phyloP scores from a whole-genome alignment of 2,888 invertebrate species.

The Thereva nobilitata region DNA sequence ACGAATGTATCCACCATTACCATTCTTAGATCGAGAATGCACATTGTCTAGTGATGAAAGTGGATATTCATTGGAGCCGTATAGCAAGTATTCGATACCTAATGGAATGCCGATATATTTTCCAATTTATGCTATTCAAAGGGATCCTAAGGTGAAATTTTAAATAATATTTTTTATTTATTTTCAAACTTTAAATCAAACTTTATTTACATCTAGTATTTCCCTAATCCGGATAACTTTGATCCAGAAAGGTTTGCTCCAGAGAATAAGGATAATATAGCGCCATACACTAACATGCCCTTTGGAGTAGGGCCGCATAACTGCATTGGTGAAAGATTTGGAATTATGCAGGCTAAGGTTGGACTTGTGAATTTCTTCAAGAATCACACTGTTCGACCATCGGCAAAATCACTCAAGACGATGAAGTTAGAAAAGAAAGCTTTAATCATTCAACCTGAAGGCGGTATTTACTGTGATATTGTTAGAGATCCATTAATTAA shows the following conservation, averaged over 20 bases:
- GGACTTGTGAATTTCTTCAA: constrained; percentile 53
- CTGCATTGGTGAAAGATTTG: constrained; percentile 56
- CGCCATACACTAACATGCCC: constrained; percentile 55
- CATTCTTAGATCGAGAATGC: constrained; percentile 54
- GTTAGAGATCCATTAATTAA: constrained; percentile 48
- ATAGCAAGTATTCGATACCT: constrained; percentile 49
- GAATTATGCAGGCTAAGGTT: constrained; percentile 51
- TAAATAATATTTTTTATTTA: neutral
- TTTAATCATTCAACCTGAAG: constrained; percentile 48
- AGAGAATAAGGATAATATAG: constrained; percentile 50
- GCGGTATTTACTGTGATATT: constrained; percentile 49
- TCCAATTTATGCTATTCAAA: constrained; percentile 53
- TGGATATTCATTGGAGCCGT: constrained; percentile 51
- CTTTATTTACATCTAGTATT: constrained; percentile 48
- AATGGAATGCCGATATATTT: constrained; percentile 54
- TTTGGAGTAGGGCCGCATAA: constrained; percentile 55
- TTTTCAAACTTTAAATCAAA: neutral
- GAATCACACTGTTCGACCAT: constrained; percentile 50
- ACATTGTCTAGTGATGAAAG: constrained; percentile 44
- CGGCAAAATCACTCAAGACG: constrained; percentile 46
- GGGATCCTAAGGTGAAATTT: constrained; percentile 51
- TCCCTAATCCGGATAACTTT: constrained; percentile 52
- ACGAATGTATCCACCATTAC: constrained; percentile 44
- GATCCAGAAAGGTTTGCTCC: constrained; percentile 56
- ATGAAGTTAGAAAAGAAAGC: constrained; percentile 51